Evolutionary conservation across 2,113 vertebrate genomes (phyloP).

Genomic region (Hyaena hyaena): DNA sequence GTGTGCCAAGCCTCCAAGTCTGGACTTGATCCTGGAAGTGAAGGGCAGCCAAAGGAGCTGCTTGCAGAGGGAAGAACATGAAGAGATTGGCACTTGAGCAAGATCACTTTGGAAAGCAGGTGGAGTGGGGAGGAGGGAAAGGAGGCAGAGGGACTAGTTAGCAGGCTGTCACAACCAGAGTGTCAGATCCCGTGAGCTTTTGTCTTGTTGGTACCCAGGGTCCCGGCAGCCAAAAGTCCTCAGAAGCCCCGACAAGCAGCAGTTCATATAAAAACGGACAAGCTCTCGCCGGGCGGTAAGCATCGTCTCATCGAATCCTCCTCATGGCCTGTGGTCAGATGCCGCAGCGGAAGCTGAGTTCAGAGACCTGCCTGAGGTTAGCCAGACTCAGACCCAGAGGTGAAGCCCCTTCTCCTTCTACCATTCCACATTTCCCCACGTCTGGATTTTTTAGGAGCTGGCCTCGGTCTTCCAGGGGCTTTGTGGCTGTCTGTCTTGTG

Average conservation of each 20-base stretch:
- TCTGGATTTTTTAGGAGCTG: not conserved
- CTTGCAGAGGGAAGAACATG: not conserved
- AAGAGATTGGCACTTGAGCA: not conserved
- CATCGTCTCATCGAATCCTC: not conserved
- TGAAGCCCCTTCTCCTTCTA: not conserved
- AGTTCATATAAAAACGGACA: not conserved
- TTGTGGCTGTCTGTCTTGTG: not conserved
- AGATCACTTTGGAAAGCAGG: not conserved
- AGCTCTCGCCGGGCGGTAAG: not conserved
- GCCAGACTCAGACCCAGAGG: not conserved
- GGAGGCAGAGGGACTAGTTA: not conserved
- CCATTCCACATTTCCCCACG: not conserved
- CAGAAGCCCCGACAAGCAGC: not conserved
- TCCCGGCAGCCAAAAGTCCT: not conserved
- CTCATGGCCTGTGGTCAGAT: not conserved
- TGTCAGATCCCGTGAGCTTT: not conserved
- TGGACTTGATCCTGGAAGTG: slow-evolving; percentile 17
- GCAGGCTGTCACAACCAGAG: not conserved
- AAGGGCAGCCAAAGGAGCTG: slow-evolving; percentile 15
- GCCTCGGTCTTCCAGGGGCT: not conserved
- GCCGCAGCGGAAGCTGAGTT: not conserved
- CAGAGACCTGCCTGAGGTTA: not conserved
- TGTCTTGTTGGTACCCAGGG: not conserved
- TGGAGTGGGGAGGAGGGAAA: not conserved
- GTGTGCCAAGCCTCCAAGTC: not conserved